Evolutionary conservation across 2,113 vertebrate species (phyloP).

Genomic region (Lampris megalopsis): DNA sequence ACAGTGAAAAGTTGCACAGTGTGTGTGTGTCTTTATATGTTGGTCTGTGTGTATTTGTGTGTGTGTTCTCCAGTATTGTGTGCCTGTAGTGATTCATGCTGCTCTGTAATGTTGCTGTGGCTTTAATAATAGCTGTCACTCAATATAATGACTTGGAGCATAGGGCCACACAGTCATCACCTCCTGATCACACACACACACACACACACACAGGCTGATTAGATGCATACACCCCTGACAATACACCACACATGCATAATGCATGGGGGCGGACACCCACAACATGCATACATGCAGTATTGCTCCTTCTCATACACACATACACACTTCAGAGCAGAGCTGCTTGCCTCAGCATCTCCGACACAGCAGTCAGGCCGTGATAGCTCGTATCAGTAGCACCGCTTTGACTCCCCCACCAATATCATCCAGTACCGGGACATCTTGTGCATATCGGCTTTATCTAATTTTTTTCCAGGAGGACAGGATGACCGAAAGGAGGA

Average conservation of each 20-base stretch:
- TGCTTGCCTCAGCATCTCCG: slow-evolving; percentile 70
- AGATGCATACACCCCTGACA: too few relatives aligned
- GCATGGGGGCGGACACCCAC: too few relatives aligned
- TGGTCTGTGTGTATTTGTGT: slow-evolving; percentile 28
- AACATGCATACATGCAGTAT: too few relatives aligned
- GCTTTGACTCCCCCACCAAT: slow-evolving; percentile 39
- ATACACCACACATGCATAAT: too few relatives aligned
- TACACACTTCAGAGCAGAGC: slow-evolving; percentile 23
- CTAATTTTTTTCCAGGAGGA: not conserved
- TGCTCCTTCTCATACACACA: slow-evolving; percentile 15
- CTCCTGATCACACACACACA: slow-evolving; percentile 31
- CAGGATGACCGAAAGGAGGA: not conserved
- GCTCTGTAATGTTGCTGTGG: slow-evolving; percentile 26
- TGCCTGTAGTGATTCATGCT: slow-evolving; percentile 26
- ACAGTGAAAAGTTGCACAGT: too few relatives aligned
- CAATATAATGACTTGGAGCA: slow-evolving; percentile 46
- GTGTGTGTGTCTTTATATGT: slow-evolving; percentile 41
- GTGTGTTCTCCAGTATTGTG: slow-evolving; percentile 8
- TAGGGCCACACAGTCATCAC: slow-evolving; percentile 45
- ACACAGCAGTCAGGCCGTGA: slow-evolving; percentile 38
- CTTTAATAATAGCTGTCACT: slow-evolving; percentile 48
- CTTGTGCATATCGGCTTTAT: slow-evolving; percentile 21
- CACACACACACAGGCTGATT: slow-evolving; percentile 14
- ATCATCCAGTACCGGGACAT: slow-evolving; percentile 43
- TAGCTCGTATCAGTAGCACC: slow-evolving; percentile 51